These are phyloP conservation scores for Tromatobia lineatoria DNA, from an alignment of 2,888 invertebrate genomes.

Conservation along the genomic window DNA sequence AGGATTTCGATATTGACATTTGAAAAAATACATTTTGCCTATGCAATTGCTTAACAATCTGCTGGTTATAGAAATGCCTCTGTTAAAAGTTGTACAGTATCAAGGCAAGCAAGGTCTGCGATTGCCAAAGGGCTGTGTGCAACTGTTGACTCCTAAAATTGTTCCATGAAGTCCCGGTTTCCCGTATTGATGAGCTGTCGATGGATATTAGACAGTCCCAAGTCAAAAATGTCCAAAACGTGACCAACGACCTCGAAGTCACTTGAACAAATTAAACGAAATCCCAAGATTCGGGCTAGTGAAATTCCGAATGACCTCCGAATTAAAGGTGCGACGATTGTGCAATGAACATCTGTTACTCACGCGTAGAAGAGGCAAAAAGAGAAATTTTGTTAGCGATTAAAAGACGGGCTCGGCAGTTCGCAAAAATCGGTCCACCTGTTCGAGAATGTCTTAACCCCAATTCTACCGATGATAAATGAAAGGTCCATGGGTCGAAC, in stretches of 20 bases:
- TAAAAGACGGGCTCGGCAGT: neutral
- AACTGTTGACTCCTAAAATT: conserved; percentile 1
- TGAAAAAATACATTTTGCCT: neutral
- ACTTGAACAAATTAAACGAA: conserved; percentile 44
- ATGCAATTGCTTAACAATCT: neutral
- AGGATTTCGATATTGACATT: neutral
- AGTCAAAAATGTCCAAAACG: neutral
- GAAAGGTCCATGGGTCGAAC: conserved; percentile 3
- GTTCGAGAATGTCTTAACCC: conserved; percentile 45
- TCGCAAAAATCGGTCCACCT: conserved; percentile 16
- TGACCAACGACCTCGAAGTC: conserved; percentile 43
- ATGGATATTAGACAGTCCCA: neutral
- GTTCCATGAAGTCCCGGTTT: conserved; percentile 7
- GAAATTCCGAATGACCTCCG: conserved; percentile 36
- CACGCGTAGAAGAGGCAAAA: conserved; percentile 16
- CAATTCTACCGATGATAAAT: conserved; percentile 34
- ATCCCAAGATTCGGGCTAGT: conserved; percentile 23
- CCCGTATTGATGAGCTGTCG: neutral
- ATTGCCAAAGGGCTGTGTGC: conserved; percentile 7
- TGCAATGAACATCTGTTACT: conserved; percentile 34
- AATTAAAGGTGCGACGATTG: conserved; percentile 38
- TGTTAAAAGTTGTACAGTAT: conserved; percentile 8
- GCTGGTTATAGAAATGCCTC: neutral
- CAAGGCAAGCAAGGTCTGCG: conserved; percentile 8
- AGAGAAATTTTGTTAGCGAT: conserved; percentile 26